Percentiles rank a stretch among this genome's conserved stretches.
Evolutionary conservation across 2,113 vertebrate genomes (phyloP).

Genomic region (Gorsachius goisagi): DNA sequence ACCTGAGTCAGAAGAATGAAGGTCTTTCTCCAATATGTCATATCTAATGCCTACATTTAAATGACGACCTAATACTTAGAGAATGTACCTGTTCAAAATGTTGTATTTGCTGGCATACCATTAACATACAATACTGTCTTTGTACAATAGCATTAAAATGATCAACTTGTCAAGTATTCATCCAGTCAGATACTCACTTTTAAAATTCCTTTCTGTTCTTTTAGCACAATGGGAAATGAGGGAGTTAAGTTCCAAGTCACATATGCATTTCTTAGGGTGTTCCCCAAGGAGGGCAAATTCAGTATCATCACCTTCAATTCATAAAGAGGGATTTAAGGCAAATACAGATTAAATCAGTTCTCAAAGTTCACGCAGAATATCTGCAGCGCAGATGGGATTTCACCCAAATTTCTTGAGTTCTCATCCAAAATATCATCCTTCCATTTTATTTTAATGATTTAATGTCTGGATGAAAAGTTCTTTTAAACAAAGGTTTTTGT

Average conservation of each 20-base stretch:
- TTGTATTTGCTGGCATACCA: neutral
- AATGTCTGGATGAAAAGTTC: neutral
- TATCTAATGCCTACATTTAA: neutral
- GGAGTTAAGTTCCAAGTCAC: neutral
- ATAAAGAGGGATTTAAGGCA: neutral
- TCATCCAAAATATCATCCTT: neutral
- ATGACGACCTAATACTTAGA: neutral
- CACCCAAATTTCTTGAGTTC: neutral
- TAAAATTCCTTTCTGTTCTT: neutral
- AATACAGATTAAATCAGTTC: neutral
- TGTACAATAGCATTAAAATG: neutral
- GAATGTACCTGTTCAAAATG: neutral
- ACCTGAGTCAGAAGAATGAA: neutral
- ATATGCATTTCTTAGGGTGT: neutral
- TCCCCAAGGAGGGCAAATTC: neutral
- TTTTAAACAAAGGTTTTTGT: neutral
- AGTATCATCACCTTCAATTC: neutral
- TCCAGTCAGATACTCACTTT: neutral
- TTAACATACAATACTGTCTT: neutral
- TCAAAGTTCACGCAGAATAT: neutral
- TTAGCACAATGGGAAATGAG: neutral
- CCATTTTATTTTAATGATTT: conserved; percentile 26
- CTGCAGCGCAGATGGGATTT: neutral
- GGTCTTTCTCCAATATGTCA: neutral
- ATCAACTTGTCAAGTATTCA: neutral